Evolutionary conservation across 1,140 invertebrate species (phyloP), one percentile per base, ranked within the genome.

Genomic region (Zaprionus africanus): DNA sequence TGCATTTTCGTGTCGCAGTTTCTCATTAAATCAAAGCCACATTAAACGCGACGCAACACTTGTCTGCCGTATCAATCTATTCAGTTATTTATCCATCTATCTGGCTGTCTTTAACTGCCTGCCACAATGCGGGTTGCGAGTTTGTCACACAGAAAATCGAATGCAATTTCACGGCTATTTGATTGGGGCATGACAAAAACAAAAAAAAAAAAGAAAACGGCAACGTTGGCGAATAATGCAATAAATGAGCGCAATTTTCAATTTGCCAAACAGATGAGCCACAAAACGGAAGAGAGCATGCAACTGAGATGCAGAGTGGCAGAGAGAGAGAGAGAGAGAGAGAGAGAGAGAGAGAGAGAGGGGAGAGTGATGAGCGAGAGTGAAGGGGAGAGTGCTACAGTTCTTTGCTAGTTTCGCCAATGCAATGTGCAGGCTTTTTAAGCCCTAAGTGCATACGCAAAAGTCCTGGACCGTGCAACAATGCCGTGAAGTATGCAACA

Each of bases 81-180:
- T 9, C 19, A 34, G 13, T 22, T 17, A 38, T 54, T 26, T 15
- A 15, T 41, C 54, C 24, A 17, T 31, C 28, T 17, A 24, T 34
- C 17, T 19, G 24, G 1, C 17, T 56, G 31, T 3, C 34, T 46
- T 43, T 60, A 38, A 60, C 76, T 61, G 41, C 41, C n/a, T 46
- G 15, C 36, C 15, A n/a, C n/a, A n/a, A 38, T 38, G 36, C 36
- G 5, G 13, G 41, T 46, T 46, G 41, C 3, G 62, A 74, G 77
- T 62, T 75, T 63, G 59, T 59, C 66, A 63, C 41, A 51, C 65
- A 58, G 57, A 66, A 81, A 88, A 78, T 75, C 71, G 77, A 87
- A 88, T 84, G 84, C 84, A 87, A 87, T 87, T 87, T 87, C 85
- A 87, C 81, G 84, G 84, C 81, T 87, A 81, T 84, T 88, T 87